phyloP scores from a whole-genome alignment of 2,113 vertebrate genomes.

The Phocoena sinus region DNA sequence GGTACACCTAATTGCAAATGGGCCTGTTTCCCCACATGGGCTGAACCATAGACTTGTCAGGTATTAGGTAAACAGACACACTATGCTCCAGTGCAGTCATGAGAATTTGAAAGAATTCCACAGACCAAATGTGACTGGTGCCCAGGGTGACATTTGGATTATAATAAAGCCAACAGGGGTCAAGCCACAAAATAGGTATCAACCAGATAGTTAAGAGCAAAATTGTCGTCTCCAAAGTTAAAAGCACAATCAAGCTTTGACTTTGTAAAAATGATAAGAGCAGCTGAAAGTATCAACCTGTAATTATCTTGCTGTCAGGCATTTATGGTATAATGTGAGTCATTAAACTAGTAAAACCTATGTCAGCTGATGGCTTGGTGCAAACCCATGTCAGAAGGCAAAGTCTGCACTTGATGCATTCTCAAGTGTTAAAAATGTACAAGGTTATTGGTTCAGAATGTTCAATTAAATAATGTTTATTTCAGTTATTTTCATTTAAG shows the following conservation, averaged over 20 bases:
- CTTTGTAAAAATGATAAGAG: neutral
- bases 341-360: neutral
- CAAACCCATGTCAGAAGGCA: neutral
- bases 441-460: neutral
- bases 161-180: slow-evolving; percentile 17
- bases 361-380: neutral
- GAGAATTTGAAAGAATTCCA: slow-evolving; percentile 21
- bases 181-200: neutral
- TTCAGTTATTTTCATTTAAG: neutral
- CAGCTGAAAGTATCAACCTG: neutral
- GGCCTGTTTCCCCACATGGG: neutral
- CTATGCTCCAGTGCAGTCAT: neutral
- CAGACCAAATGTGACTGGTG: neutral
- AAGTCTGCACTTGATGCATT: neutral
- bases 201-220: neutral
- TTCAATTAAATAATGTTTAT: neutral
- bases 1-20: neutral
- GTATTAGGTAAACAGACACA: neutral
- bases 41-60: neutral
- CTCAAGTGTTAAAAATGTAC: neutral
- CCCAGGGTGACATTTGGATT: slow-evolving; percentile 1
- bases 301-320: neutral
- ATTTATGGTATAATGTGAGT: neutral
- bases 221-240: neutral
- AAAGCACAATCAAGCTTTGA: neutral